Evolutionary conservation across 1,140 invertebrate genomes (phyloP).

Genomic region (Venturia canescens): DNA sequence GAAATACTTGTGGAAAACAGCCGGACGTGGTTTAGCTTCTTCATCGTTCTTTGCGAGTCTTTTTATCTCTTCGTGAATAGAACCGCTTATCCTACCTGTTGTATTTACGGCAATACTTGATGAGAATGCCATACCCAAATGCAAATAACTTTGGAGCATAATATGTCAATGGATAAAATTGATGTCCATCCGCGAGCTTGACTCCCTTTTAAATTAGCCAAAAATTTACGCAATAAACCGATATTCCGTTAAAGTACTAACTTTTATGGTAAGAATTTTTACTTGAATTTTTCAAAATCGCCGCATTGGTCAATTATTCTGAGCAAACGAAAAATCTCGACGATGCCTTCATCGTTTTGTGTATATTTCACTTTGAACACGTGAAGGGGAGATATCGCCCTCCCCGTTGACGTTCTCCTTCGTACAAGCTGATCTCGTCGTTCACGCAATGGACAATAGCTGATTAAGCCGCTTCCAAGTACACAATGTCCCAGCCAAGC

Average conservation of each 20-base stretch:
- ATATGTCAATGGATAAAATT: neutral
- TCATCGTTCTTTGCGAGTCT: neutral
- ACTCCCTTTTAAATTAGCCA: too few relatives aligned
- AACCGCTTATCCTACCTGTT: neutral
- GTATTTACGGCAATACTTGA: neutral
- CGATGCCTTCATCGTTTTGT: neutral
- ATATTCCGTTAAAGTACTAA: neutral
- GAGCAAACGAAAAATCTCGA: neutral
- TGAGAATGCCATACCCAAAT: neutral
- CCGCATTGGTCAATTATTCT: neutral
- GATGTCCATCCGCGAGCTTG: too few relatives aligned
- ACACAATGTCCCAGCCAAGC: conserved; percentile 62
- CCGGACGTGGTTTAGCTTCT: conserved; percentile 29
- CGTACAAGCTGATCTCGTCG: conserved; percentile 37
- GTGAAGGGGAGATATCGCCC: neutral
- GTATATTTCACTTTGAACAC: neutral
- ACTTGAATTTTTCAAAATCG: neutral
- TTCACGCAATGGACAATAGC: conserved; percentile 60
- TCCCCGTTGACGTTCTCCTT: neutral
- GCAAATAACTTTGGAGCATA: neutral
- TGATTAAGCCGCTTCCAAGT: conserved; percentile 72
- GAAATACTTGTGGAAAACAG: conserved; percentile 9
- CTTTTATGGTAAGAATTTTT: neutral
- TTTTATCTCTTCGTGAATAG: conserved; percentile 23
- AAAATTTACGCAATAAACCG: too few relatives aligned